Conservation (phyloP, 2,797 vertebrate species). For the Pseudopleuronectes americanus region DNA sequence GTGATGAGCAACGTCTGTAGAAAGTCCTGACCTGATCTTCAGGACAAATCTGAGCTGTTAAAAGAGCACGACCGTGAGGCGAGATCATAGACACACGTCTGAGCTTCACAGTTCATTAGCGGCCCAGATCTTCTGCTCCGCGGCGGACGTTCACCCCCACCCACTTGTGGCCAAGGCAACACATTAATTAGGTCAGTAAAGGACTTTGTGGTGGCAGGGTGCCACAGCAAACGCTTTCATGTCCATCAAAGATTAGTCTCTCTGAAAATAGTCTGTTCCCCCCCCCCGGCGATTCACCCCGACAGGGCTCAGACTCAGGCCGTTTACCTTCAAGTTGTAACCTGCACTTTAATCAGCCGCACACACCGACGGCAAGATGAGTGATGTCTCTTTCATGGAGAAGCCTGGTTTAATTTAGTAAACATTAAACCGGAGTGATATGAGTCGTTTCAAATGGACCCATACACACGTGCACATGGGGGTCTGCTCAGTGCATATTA, state of each 20-base stretch:
- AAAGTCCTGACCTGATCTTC: too few species aligned
- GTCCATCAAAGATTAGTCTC: constrained; percentile 39
- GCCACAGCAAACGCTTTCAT: constrained; percentile 43
- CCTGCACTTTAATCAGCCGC: background rate
- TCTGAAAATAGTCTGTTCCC: constrained; percentile 6
- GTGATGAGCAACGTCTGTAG: too few species aligned
- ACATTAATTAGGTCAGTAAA: constrained; percentile 62
- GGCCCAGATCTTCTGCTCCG: constrained; percentile 36
- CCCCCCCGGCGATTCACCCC: background rate
- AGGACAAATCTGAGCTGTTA: constrained; percentile 24
- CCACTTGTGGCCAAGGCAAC: constrained; percentile 47
- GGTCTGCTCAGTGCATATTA: constrained; percentile 48
- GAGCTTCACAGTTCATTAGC: constrained; percentile 54
- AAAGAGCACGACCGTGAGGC: constrained; percentile 37
- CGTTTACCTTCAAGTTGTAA: background rate
- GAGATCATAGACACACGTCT: constrained; percentile 40
- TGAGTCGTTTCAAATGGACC: constrained; percentile 34
- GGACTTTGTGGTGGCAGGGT: constrained; percentile 35
- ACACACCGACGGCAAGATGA: constrained; percentile 13
- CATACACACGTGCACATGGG: constrained; percentile 23
- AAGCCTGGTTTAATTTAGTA: constrained; percentile 34
- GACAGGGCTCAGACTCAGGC: background rate
- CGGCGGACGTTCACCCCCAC: constrained; percentile 44
- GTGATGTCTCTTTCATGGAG: constrained; percentile 14
- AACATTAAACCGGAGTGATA: constrained; percentile 34